These are phyloP conservation scores for Pharmacophagus antenor DNA, from an alignment of 2,888 invertebrate genomes.

Conservation along the genomic window DNA sequence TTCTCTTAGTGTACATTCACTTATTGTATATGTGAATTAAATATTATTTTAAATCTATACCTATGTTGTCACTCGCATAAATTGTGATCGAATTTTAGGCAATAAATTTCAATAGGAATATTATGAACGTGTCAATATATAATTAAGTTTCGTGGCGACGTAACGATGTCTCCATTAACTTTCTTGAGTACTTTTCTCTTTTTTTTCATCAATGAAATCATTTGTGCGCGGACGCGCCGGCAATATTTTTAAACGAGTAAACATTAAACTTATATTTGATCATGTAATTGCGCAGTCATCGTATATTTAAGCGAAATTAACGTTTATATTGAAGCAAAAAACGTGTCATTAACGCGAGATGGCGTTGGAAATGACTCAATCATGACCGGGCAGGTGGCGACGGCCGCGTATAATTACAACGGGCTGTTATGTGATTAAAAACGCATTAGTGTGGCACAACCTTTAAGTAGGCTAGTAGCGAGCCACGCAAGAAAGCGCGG, in stretches of 20 bases:
- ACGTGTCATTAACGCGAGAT: conserved; percentile 40
- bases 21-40: too few species aligned
- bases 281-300: conserved; percentile 30
- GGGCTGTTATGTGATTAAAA: conserved; percentile 55
- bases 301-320: conserved; percentile 37
- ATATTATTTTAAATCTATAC: too few species aligned
- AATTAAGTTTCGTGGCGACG: background rate
- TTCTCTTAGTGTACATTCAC: too few species aligned
- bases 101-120: background rate
- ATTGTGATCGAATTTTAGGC: background rate
- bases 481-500: conserved; percentile 22
- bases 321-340: conserved; percentile 41
- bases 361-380: conserved; percentile 47
- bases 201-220: background rate
- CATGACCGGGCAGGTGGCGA: conserved; percentile 39
- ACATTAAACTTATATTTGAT: conserved; percentile 24
- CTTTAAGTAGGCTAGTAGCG: conserved; percentile 23
- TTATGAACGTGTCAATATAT: background rate
- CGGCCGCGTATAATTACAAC: conserved; percentile 42
- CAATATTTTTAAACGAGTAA: conserved; percentile 4
- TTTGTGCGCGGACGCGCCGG: conserved; percentile 4
- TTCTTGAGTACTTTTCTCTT: background rate
- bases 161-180: background rate
- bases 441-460: conserved; percentile 43
- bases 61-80: too few species aligned